Conservation (phyloP, 53 echinoderm and acorn worm species). For the Mesocentrotus franciscanus region DNA sequence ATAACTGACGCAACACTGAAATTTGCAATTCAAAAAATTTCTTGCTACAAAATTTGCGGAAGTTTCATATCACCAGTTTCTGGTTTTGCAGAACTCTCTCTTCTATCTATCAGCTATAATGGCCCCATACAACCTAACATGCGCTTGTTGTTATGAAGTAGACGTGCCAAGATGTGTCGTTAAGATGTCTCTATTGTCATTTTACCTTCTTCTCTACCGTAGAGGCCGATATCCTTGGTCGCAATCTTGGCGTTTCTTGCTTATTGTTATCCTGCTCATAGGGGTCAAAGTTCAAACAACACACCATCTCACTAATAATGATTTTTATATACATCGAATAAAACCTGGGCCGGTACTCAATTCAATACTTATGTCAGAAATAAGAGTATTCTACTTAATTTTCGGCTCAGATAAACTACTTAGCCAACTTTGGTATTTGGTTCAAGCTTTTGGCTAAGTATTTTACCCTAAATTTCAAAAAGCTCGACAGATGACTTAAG, state of each 20-base stretch:
- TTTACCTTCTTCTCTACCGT: constrained; percentile 64
- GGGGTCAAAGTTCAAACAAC: constrained; percentile 30
- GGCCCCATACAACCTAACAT: constrained; percentile 35
- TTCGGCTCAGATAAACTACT: too few relatives aligned
- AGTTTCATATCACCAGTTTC: too few relatives aligned
- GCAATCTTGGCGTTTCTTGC: constrained; percentile 60
- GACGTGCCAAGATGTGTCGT: constrained; percentile 26
- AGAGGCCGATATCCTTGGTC: constrained; percentile 60
- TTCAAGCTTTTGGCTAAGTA: too few relatives aligned
- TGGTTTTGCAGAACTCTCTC: background rate
- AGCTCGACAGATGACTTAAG: background rate
- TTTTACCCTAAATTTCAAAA: background rate
- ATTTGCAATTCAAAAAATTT: too few relatives aligned
- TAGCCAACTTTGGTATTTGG: too few relatives aligned
- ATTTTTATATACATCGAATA: background rate
- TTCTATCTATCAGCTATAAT: background rate
- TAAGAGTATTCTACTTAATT: too few relatives aligned
- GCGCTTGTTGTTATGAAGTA: constrained; percentile 4
- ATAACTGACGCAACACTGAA: too few relatives aligned
- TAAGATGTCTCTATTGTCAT: background rate
- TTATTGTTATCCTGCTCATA: constrained; percentile 64
- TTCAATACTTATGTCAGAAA: too few relatives aligned
- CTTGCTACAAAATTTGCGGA: too few relatives aligned
- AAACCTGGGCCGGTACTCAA: too few relatives aligned
- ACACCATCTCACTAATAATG: constrained; percentile 3